Base-by-base conservation (phyloP, 2,113 vertebrate genomes). In the Spea multiplicata region DNA sequence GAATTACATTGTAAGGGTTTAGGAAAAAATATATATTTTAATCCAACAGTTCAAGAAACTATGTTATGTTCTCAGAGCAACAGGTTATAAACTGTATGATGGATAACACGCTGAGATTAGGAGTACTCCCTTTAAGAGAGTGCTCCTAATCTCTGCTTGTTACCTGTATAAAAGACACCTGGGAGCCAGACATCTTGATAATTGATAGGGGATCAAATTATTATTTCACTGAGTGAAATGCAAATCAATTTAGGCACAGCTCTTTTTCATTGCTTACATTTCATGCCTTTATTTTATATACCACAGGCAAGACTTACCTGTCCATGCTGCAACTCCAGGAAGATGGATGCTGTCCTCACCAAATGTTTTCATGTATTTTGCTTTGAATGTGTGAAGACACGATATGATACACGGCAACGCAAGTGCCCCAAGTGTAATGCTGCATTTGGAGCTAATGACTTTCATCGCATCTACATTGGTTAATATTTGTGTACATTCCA, bases 361-460 rank as follows among this genome's bases (percentile, higher is more conserved):
- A 99, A 99, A 88, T 98, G 96, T 84, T 99, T 99, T 84, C 97
- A 99, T 0, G 95, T 98, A 55, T 99, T 98, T 92, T 99, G 97
- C 88, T 99, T 98, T 0, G 96, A 99, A 87, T 98, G 97, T 3
- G 95, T 98, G 45, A 97, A 98, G 84, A 98, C 94, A 0, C 95
- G 96, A 77, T 98, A 97, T 0, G 96, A 98, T 88, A 98, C 97
- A 0, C 94, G 96, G 17, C 97, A 99, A 89, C 95, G 96, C 84
- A 99, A 98, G 75, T 97, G 96, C 84, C 97, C 97, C 67, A 98
- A 99, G 85, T 99, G 97, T 86, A 99, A 97, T 0, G 95, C 95
- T 0, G 97, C 97, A 16, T 99, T 99, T 1, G 95, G 97, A 13
- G 97, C 97, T 66, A 98, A 97, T 0, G 95, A 99, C 88, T 99